Conservation (phyloP, 1,140 invertebrate genomes). For the Mycetomoellerius zeteki region DNA sequence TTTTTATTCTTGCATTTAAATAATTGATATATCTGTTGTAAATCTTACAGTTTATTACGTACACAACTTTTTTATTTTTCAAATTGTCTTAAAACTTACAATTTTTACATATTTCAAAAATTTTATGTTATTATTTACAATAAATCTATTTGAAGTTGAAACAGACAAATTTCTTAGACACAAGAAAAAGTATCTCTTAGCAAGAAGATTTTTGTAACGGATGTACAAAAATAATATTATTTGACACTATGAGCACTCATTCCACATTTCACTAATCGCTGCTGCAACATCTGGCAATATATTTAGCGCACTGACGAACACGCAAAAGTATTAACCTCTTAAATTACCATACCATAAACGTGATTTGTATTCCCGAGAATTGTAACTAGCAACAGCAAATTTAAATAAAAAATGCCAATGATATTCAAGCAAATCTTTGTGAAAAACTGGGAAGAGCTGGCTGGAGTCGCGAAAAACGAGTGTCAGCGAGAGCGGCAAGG, state of each 20-base stretch:
- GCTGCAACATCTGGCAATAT: constrained; percentile 44
- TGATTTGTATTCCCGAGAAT: not conserved
- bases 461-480: constrained; percentile 32
- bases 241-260: constrained; percentile 15
- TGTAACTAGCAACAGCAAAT: not conserved
- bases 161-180: not conserved
- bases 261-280: constrained; percentile 30
- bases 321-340: constrained; percentile 26
- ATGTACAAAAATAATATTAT: constrained; percentile 40
- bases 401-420: constrained; percentile 32
- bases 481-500: constrained; percentile 31
- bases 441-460: constrained; percentile 42
- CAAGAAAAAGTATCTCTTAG: not conserved
- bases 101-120: not conserved
- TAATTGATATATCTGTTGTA: not conserved
- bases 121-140: not conserved
- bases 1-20: not conserved
- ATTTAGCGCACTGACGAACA: constrained; percentile 36
- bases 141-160: not conserved
- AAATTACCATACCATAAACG: constrained; percentile 17
- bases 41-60: not conserved
- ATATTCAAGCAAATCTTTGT: constrained; percentile 2
- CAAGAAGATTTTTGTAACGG: constrained; percentile 28
- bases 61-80: not conserved
- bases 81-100: not conserved